Evolutionary conservation across 1,140 invertebrate species (phyloP).

Genomic region (Theocolax elegans): DNA sequence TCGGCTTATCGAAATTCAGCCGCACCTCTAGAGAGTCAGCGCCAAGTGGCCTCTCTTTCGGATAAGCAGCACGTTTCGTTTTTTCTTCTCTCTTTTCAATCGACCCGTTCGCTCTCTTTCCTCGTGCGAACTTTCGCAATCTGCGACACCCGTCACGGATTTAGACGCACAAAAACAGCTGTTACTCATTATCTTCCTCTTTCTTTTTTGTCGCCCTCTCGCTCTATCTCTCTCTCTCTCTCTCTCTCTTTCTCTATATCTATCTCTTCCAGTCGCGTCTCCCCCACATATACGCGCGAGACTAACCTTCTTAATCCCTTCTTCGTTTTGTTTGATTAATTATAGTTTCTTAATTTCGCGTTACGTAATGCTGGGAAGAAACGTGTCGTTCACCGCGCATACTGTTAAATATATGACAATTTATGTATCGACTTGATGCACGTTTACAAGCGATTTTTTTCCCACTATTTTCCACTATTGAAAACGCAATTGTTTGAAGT

Average conservation of each 20-base stretch:
- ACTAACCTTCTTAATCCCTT: neutral
- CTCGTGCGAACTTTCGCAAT: slow-evolving; percentile 37
- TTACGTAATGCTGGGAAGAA: neutral
- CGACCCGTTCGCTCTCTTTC: neutral
- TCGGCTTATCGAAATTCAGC: slow-evolving; percentile 17
- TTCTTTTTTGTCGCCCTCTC: neutral
- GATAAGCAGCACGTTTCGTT: slow-evolving; percentile 18
- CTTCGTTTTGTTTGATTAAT: slow-evolving; percentile 7
- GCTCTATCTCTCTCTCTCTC: neutral
- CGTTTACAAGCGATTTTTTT: too few relatives aligned
- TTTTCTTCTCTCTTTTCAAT: neutral
- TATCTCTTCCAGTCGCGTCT: too few relatives aligned
- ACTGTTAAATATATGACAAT: too few relatives aligned
- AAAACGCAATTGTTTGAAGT: too few relatives aligned
- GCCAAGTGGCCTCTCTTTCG: slow-evolving; percentile 33
- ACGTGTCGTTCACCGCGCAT: too few relatives aligned
- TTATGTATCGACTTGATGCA: too few relatives aligned
- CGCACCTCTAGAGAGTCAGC: slow-evolving; percentile 18
- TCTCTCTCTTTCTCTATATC: too few relatives aligned
- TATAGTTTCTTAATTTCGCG: slow-evolving; percentile 6
- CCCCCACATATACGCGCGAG: too few relatives aligned
- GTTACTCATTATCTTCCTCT: slow-evolving; percentile 17
- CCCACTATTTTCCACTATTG: too few relatives aligned
- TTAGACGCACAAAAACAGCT: slow-evolving; percentile 35
- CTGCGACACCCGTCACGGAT: slow-evolving; percentile 35